Evolutionary conservation across 2,797 vertebrate species (phyloP), one percentile per base, ranked within the genome.

Genomic region (Danionella dracula): DNA sequence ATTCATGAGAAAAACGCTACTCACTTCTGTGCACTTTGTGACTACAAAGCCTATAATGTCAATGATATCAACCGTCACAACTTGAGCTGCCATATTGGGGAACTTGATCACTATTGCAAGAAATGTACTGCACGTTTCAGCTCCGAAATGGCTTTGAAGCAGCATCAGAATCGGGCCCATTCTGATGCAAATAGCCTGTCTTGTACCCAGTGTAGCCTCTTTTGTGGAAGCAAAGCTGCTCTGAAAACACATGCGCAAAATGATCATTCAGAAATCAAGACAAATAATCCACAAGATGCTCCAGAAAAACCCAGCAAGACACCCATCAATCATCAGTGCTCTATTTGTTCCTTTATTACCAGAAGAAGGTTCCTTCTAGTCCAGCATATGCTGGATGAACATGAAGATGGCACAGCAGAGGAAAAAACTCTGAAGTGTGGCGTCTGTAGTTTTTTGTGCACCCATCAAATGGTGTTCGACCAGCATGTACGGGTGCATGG

Each of bases 401-500:
- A 99, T 0, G 96, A 99, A 79, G 88, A 81, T 1, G 82, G 75
- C 3, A 15, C 38, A 2, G 19, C 76, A 0, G 81, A 83, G 27
- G 90, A 90, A 44, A 88, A 86, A 58, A 82, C 85, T 0, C 83
- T 98, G 27, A 86, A 0, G 38, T 98, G 96, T 78, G 90, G 90
- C 32, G 87, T 88, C 19, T 99, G 96, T 0, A 83, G 86, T 69
- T 98, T 98, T 0, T 7, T 88, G 1, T 98, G 96, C 79, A 70
- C 23, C 13, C 91, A 96, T 75, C 93, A 93, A 78, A 82, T 95
- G 34, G 95, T 98, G 44, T 83, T 96, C 0, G 94, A 99, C 82
- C 95, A 96, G 76, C 96, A 99, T 2, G 84, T 95, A 35, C 95
- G 93, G 9, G 92, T 91, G 1, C 96, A 98, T 0, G 94, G 94